phyloP scores from a whole-genome alignment of 1,140 invertebrate species.

The Zaprionus inermis region DNA sequence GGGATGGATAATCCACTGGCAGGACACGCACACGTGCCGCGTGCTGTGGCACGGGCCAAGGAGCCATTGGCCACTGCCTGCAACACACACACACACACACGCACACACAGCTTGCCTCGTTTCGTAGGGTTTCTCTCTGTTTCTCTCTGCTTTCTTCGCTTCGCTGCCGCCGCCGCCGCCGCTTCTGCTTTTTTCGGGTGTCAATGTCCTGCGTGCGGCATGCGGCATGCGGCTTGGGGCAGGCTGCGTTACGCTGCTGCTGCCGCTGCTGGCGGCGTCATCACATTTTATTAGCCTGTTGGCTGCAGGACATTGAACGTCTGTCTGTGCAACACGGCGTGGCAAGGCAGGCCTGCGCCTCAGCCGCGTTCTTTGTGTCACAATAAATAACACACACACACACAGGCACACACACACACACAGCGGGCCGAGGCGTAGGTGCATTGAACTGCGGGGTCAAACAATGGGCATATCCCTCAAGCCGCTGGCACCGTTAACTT shows the following conservation, averaged over 20 bases:
- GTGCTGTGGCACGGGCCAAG: constrained; percentile 42
- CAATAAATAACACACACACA: constrained; percentile 65
- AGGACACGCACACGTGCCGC: constrained; percentile 73
- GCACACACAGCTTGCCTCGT: background rate
- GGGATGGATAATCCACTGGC: constrained; percentile 52
- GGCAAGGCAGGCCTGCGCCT: constrained; percentile 42
- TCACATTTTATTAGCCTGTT: constrained; percentile 80
- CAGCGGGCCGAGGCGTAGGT: constrained; percentile 65
- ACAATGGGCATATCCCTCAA: constrained; percentile 48
- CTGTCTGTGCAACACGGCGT: constrained; percentile 42
- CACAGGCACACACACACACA: too few relatives aligned
- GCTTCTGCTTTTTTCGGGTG: constrained; percentile 73
- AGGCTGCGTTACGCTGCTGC: constrained; percentile 61
- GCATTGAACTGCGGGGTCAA: constrained; percentile 68
- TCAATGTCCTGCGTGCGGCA: constrained; percentile 72
- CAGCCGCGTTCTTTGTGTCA: constrained; percentile 71
- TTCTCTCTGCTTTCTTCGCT: constrained; percentile 41
- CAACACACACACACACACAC: constrained; percentile 10
- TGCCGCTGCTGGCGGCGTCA: constrained; percentile 29
- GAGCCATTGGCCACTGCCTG: constrained; percentile 53
- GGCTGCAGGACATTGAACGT: constrained; percentile 78
- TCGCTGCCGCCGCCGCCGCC: too few relatives aligned
- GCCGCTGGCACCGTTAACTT: constrained; percentile 45
- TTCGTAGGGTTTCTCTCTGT: constrained; percentile 44
- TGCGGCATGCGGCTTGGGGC: too few relatives aligned